Evolutionary conservation across 2,113 vertebrate genomes (phyloP), one percentile per base, ranked within the genome.

Genomic region (Chamaea fasciata): DNA sequence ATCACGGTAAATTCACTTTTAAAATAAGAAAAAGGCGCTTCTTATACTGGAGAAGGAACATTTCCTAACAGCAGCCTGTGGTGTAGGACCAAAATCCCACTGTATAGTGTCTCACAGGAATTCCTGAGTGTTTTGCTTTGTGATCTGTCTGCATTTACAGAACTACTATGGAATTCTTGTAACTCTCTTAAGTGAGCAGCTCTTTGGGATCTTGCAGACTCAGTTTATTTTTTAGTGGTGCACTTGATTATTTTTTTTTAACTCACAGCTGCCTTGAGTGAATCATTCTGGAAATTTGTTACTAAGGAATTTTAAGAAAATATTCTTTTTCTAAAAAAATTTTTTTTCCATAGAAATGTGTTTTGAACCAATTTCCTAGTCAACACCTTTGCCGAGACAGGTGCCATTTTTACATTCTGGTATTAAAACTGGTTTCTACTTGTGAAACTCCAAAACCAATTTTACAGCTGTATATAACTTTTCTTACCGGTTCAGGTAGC

Each of bases 241-340:
- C 62, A 55, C 53, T 92, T 83, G 24, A 57, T 85, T 90, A 5
- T 84, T 81, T 70, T 68, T 93, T 92, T 76, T 56, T 41, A 83
- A 94, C 81, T 96, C 85, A 49, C 83, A 87, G 83, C 89, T 94
- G 95, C 95, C 83, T 95, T 89, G 86, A 93, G 89, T 53, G 75
- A 89, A 83, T 96, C 76, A 57, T 94, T 87, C 74, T 84, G 91
- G 96, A 93, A 87, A 92, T 68, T 74, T 87, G 35, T 94, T 97
- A 94, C 84, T 87, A 89, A 88, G 46, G 68, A 74, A 65, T 94
- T 91, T 86, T 80, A 87, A 77, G 37, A 90, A 90, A 88, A 86
- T 35, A 37, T 80, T 91, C 83, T 81, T 96, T 94, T 97, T 92
- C 50, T 90, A 91, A 83, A 84, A 53, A 10, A 13, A 3, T 4